A percentile compares a stretch with the other conserved stretches of the same genome.
Evolutionary conservation across 2,888 invertebrate genomes (phyloP).

Genomic region (Acleris cristana): DNA sequence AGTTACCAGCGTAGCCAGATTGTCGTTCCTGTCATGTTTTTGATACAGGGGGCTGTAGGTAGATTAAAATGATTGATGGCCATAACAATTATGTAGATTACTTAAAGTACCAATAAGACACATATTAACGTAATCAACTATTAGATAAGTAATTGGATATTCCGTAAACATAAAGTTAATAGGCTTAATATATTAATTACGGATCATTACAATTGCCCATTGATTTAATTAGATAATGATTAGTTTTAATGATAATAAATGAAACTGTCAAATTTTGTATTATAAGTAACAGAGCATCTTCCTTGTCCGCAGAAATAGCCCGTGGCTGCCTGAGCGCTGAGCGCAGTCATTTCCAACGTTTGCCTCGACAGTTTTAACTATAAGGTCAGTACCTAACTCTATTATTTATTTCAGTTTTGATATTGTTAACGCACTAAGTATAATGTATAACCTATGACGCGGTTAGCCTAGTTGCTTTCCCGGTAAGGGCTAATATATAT

Average conservation of each 20-base stretch:
- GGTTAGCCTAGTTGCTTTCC: no score
- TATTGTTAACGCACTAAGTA: background rate
- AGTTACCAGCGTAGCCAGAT: no score
- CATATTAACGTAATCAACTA: background rate
- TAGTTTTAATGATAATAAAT: background rate
- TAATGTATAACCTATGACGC: no score
- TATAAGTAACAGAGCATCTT: conserved; percentile 22
- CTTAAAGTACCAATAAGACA: no score
- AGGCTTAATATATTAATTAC: conserved; percentile 13
- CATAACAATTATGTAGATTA: no score
- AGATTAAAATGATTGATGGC: no score
- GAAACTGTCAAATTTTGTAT: no score
- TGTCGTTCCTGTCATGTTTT: no score
- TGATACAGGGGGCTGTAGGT: no score
- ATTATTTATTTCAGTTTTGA: background rate
- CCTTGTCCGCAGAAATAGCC: conserved; percentile 37
- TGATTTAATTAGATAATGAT: conserved; percentile 13
- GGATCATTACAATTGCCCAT: conserved; percentile 19
- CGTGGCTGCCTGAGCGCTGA: conserved; percentile 17
- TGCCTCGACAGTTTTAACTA: conserved; percentile 41
- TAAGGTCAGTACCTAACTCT: conserved; percentile 36
- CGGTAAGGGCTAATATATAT: no score
- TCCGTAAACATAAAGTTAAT: conserved; percentile 5
- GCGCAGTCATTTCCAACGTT: conserved; percentile 30
- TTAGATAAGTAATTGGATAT: conserved; percentile 11